phyloP scores from a whole-genome alignment of 1,140 invertebrate species.

The Thaumetopoea pityocampa region DNA sequence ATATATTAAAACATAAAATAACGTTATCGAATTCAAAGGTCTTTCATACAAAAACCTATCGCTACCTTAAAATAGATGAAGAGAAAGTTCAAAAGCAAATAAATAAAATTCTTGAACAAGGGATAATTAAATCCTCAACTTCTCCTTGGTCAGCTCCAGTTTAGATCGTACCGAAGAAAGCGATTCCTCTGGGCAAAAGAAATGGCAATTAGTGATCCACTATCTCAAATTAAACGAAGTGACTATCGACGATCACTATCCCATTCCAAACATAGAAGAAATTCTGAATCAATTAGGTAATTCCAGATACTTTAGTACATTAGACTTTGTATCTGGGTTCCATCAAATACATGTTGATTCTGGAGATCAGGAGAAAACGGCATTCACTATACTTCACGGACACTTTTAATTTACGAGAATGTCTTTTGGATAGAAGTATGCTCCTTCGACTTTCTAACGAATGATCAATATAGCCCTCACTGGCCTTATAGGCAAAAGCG shows the following conservation, averaged over 20 bases:
- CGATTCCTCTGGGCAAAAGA: conserved; percentile 19
- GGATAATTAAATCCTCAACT: conserved; percentile 39
- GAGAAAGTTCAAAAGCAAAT: conserved; percentile 46
- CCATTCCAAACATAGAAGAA: conserved; percentile 15
- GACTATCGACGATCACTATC: conserved; percentile 41
- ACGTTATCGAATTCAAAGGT: too few relatives aligned
- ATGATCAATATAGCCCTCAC: conserved; percentile 5
- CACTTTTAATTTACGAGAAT: conserved; percentile 36
- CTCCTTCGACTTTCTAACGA: conserved; percentile 4
- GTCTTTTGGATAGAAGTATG: conserved; percentile 30
- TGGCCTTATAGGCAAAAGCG: conserved; percentile 4
- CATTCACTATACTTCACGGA: conserved; percentile 26
- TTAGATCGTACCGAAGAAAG: conserved; percentile 20
- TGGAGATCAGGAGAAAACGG: conserved; percentile 26
- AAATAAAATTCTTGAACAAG: conserved; percentile 35
- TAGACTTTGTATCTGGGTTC: conserved; percentile 66
- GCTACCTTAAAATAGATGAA: conserved; percentile 42
- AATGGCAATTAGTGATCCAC: conserved; percentile 22
- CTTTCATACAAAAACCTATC: conserved; percentile 35
- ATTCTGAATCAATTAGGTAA: conserved; percentile 20
- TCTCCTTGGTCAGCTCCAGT: conserved; percentile 40
- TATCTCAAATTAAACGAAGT: conserved; percentile 18
- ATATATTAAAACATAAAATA: too few relatives aligned
- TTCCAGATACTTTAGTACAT: conserved; percentile 14
- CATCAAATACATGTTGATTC: conserved; percentile 34